A percentile compares a stretch with the other conserved stretches of the same genome.
These are phyloP conservation scores for Diabrotica balteata DNA, from an alignment of 2,888 invertebrate genomes.

Conservation along the genomic window DNA sequence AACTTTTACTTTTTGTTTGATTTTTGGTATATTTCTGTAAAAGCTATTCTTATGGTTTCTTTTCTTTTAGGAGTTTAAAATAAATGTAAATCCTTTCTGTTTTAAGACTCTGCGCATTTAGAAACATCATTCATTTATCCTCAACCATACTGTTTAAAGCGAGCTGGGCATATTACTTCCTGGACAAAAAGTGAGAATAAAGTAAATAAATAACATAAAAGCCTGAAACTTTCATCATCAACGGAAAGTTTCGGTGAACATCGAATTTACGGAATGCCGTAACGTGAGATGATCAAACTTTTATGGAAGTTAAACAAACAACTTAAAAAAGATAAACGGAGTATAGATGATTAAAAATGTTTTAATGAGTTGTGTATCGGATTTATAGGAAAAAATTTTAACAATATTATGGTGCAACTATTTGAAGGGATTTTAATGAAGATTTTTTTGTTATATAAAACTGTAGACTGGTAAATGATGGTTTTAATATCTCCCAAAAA, in stretches of 20 bases:
- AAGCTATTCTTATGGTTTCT: too few relatives aligned
- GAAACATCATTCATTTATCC: too few relatives aligned
- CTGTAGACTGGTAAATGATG: too few relatives aligned
- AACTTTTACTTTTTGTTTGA: too few relatives aligned
- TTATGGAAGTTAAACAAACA: constrained; percentile 26
- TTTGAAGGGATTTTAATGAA: too few relatives aligned
- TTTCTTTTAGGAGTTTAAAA: too few relatives aligned
- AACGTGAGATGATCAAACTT: constrained; percentile 28
- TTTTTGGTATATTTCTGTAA: too few relatives aligned
- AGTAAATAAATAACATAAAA: constrained; percentile 25
- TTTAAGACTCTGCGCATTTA: too few relatives aligned
- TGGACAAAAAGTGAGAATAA: constrained; percentile 16
- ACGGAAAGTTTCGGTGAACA: constrained; percentile 13
- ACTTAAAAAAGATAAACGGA: constrained; percentile 23
- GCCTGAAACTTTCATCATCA: constrained; percentile 27
- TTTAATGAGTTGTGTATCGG: constrained; percentile 20
- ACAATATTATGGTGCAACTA: too few relatives aligned
- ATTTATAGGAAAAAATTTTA: background rate
- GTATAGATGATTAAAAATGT: constrained; percentile 29
- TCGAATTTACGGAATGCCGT: constrained; percentile 9
- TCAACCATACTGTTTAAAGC: background rate
- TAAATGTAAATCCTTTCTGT: too few relatives aligned
- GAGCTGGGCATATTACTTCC: constrained; percentile 8
- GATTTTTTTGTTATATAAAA: too few relatives aligned
- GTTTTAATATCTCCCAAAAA: too few relatives aligned